phyloP scores from a whole-genome alignment of 1,140 invertebrate genomes.

The Megathymus violae region DNA sequence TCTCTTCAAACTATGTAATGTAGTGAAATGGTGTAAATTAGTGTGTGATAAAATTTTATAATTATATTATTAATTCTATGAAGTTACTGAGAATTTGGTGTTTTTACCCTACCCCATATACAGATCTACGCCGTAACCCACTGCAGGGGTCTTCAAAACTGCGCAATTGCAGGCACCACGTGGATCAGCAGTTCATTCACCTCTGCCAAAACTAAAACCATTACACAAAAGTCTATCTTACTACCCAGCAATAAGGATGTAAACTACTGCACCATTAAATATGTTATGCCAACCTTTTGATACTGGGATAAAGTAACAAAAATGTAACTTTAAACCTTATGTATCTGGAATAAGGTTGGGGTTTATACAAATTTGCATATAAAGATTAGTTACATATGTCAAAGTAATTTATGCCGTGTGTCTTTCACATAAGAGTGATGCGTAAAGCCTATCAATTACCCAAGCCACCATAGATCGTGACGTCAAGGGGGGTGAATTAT shows the following conservation, averaged over 20 bases:
- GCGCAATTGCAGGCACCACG: slow-evolving; percentile 74
- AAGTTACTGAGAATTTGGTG: slow-evolving; percentile 15
- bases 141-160: slow-evolving; percentile 75
- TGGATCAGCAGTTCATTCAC: slow-evolving; percentile 67
- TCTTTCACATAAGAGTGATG: slow-evolving; percentile 10
- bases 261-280: slow-evolving; percentile 19
- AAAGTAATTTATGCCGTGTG: slow-evolving; percentile 16
- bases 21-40: no score
- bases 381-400: slow-evolving; percentile 16
- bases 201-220: slow-evolving; percentile 32
- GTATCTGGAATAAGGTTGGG: slow-evolving; percentile 5
- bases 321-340: slow-evolving; percentile 11
- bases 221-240: slow-evolving; percentile 39
- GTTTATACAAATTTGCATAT: slow-evolving; percentile 23
- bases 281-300: slow-evolving; percentile 21
- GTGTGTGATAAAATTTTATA: no score
- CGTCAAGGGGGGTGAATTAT: slow-evolving; percentile 29
- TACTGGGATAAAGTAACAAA: slow-evolving; percentile 11
- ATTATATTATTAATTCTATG: no score
- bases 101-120: slow-evolving; percentile 51
- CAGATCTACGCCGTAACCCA: slow-evolving; percentile 59
- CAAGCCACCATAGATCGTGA: slow-evolving; percentile 17
- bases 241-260: slow-evolving; percentile 29
- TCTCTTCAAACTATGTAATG: no score
- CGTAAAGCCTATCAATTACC: slow-evolving; percentile 27